Base-by-base conservation (phyloP, 2,888 invertebrate species). In the Mesorhabditis spiculigera region DNA sequence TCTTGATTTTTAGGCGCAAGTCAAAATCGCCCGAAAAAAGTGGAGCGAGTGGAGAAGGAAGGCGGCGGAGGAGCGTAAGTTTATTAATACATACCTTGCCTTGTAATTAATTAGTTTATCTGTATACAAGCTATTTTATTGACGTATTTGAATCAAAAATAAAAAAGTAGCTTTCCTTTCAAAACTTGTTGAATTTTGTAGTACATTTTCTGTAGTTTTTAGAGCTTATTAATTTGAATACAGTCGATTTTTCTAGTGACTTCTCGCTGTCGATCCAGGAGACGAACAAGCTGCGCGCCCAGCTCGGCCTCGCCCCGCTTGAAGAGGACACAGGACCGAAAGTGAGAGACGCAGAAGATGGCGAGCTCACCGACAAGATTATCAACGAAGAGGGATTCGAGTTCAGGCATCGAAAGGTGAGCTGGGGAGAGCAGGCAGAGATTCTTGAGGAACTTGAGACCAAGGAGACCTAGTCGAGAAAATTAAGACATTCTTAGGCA, bases 271-370 rank as follows among this genome's bases (percentile, higher is more conserved):
- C n/a, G n/a, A n/a, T n/a, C n/a, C n/a, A n/a, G n/a, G n/a, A n/a
- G n/a, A n/a, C n/a, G 13, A 85, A 85, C 87, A 92, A 91, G 78
- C n/a, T n/a, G n/a, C n/a, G n/a, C n/a, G n/a, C n/a, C n/a, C n/a
- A n/a, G n/a, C n/a, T n/a, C n/a, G 97, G 97, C 0, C 88, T 97
- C 50, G 95, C 94, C 86, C 97, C 96, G 0, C 88, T 97, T 4
- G 92, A 94, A 82, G 88, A 92, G 0, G 79, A 75, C 61, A 74
- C 78, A 44, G 69, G 62, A 58, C 73, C 73, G 6, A 78, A 77
- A 62, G 72, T 76, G 62, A 66, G 75, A 3, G 80, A 80, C 5
- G 77, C 76, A 65, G 86, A 86, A 42, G 79, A 82, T 71, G 85
- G 84, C 43, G 87, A 86, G 63, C 86, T 87, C 45, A 74, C 74